Conservation (phyloP, 2,888 invertebrate species). For the Piscicola geometra region DNA sequence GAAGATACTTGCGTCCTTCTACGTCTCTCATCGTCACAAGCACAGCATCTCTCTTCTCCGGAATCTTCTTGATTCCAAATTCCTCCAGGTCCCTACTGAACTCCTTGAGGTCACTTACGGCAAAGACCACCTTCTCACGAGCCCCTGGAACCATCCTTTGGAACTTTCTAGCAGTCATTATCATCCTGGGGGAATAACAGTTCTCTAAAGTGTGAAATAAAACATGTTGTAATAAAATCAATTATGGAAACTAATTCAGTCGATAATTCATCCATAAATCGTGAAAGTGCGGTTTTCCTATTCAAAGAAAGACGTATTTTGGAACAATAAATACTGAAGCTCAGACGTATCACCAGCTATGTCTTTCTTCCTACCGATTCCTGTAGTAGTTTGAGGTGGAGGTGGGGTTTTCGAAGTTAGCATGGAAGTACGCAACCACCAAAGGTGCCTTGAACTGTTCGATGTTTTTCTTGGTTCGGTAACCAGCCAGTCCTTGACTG, state of each 20-base stretch:
- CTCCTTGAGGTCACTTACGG: conserved; percentile 34
- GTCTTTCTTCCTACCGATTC: conserved; percentile 24
- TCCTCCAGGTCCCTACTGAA: conserved; percentile 35
- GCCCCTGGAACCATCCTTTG: not conserved
- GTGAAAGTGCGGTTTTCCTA: too few relatives aligned
- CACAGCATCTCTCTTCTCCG: not conserved
- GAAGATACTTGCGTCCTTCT: conserved; percentile 10
- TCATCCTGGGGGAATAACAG: conserved; percentile 9
- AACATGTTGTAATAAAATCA: too few relatives aligned
- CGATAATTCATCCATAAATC: too few relatives aligned
- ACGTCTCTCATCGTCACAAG: conserved; percentile 31
- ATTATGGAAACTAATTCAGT: too few relatives aligned
- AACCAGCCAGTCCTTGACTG: conserved; percentile 37
- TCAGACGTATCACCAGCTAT: too few relatives aligned
- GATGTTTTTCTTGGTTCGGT: conserved; percentile 28
- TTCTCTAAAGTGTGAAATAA: not conserved
- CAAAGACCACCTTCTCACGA: conserved; percentile 27
- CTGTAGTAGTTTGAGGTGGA: conserved; percentile 30
- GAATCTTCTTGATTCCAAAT: conserved; percentile 25
- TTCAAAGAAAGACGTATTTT: too few relatives aligned
- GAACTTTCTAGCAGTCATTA: conserved; percentile 34
- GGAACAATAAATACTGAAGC: too few relatives aligned
- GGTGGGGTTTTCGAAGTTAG: conserved; percentile 21
- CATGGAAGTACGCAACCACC: conserved; percentile 34
- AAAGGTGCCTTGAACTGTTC: conserved; percentile 34